Percentiles rank a stretch among this genome's conserved stretches.
phyloP scores from a whole-genome alignment of 2,888 invertebrate genomes.

The Cremastobaeus sp. region DNA sequence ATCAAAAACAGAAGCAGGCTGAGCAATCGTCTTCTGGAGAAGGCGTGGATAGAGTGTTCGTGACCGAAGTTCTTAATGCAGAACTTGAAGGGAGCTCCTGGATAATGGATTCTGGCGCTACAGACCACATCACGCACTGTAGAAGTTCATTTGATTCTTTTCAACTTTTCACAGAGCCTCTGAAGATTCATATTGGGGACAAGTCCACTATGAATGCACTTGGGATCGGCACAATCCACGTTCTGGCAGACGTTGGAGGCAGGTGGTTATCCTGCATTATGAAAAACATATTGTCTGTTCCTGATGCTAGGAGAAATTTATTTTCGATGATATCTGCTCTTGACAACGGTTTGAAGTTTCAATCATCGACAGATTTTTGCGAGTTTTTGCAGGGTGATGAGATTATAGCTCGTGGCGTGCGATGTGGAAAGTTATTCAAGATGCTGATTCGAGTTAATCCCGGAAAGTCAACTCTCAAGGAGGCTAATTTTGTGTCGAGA shows the following conservation, averaged over 20 bases:
- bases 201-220: conserved; percentile 43
- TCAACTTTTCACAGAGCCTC: conserved; percentile 5
- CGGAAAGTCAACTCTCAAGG: too few relatives aligned
- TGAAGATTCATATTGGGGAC: conserved; percentile 35
- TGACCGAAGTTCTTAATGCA: not conserved
- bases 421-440: conserved; percentile 20
- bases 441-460: not conserved
- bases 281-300: conserved; percentile 40
- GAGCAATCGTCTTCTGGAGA: not conserved
- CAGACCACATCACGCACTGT: conserved; percentile 22
- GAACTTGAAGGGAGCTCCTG: conserved; percentile 10
- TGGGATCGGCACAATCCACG: conserved; percentile 44
- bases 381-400: conserved; percentile 28
- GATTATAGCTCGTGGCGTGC: conserved; percentile 22
- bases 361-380: conserved; percentile 13
- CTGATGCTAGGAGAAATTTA: conserved; percentile 23
- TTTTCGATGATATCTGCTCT: conserved; percentile 35
- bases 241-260: conserved; percentile 29
- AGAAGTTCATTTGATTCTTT: too few relatives aligned
- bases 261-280: conserved; percentile 26
- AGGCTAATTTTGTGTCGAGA: not conserved
- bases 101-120: conserved; percentile 49
- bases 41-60: conserved; percentile 4
- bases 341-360: conserved; percentile 36
- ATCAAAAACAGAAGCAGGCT: not conserved